These are phyloP conservation scores for Eubasilissa regina DNA, from an alignment of 1,140 invertebrate genomes.

Conservation along the genomic window DNA sequence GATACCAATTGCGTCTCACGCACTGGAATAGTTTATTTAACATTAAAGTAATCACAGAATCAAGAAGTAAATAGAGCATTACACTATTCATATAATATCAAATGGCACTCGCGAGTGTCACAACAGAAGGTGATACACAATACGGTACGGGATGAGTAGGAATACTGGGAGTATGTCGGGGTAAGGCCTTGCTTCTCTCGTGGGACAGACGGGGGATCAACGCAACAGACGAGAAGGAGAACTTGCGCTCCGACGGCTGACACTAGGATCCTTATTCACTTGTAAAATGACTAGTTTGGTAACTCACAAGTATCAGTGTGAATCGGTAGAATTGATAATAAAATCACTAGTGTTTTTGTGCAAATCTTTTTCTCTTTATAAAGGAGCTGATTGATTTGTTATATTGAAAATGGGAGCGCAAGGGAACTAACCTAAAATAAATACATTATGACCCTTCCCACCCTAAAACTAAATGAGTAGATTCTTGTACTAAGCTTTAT, in stretches of 20 bases:
- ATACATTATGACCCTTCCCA: background rate
- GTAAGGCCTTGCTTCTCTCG: conserved; percentile 33
- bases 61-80: conserved; percentile 57
- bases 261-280: background rate
- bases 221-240: background rate
- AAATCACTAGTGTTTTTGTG: too few species aligned
- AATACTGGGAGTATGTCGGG: background rate
- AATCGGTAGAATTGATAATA: too few species aligned
- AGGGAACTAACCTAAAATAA: background rate
- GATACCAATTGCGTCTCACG: conserved; percentile 54
- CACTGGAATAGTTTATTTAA: conserved; percentile 55
- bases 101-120: conserved; percentile 32
- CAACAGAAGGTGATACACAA: background rate
- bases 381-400: too few species aligned
- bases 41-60: conserved; percentile 59
- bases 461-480: conserved; percentile 15
- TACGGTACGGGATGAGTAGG: background rate
- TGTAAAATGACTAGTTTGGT: background rate
- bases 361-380: too few species aligned
- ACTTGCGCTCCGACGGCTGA: background rate
- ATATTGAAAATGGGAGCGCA: background rate
- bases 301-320: background rate
- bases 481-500: conserved; percentile 22
- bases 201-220: too few species aligned
- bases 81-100: conserved; percentile 51